Conservation (phyloP, 2,113 vertebrate species). For the Hassar affinis region DNA sequence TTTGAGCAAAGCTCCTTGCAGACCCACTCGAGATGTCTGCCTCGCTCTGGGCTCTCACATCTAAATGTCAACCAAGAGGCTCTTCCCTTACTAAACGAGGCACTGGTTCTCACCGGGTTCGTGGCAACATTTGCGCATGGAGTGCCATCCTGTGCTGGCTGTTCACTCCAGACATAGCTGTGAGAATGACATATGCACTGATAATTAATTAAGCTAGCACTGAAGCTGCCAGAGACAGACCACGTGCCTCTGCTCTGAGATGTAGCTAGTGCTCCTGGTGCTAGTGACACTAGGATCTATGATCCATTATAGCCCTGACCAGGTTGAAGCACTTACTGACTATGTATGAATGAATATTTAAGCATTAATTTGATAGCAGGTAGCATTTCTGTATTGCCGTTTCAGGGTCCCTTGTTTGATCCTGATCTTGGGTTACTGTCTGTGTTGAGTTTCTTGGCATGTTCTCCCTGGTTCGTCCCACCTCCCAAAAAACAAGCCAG, state of each 20-base stretch:
- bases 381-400: background rate
- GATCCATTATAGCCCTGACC: constrained; percentile 2
- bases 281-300: background rate
- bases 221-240: constrained; percentile 59
- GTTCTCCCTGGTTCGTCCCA: background rate
- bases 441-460: background rate
- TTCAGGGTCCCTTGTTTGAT: background rate
- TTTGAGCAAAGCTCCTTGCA: constrained; percentile 47
- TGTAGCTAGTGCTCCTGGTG: constrained; percentile 11
- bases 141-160: constrained; percentile 58
- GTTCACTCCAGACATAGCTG: constrained; percentile 62
- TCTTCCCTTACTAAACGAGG: constrained; percentile 23
- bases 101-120: constrained; percentile 1
- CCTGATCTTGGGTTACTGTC: background rate
- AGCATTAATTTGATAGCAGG: background rate
- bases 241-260: constrained; percentile 39
- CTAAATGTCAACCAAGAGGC: constrained; percentile 37
- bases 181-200: constrained; percentile 63
- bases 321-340: background rate
- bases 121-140: background rate
- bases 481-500: background rate
- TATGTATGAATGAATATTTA: constrained; percentile 16
- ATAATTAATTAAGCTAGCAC: constrained; percentile 66
- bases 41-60: constrained; percentile 26
- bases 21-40: constrained; percentile 38